Evolutionary conservation across 2,888 invertebrate species (phyloP).

Genomic region (Sesamia inferens): DNA sequence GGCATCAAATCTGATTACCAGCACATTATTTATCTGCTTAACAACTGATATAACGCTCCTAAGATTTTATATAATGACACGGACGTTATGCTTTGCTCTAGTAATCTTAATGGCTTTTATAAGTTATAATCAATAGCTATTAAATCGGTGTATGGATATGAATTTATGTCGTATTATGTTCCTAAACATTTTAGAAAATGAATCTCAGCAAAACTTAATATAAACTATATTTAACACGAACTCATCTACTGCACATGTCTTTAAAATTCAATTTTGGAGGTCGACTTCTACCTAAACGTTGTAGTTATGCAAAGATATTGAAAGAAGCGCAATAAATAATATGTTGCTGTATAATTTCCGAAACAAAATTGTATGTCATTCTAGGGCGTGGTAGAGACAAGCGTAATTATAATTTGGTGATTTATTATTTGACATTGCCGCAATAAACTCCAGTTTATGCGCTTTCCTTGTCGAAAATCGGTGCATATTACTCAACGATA

Average conservation of each 20-base stretch:
- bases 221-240: slow-evolving; percentile 42
- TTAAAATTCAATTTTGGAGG: slow-evolving; percentile 77
- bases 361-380: slow-evolving; percentile 85
- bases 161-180: slow-evolving; percentile 28
- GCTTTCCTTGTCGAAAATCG: slow-evolving; percentile 82
- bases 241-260: slow-evolving; percentile 62
- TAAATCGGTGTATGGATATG: slow-evolving; percentile 27
- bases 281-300: slow-evolving; percentile 78
- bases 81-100: slow-evolving; percentile 52
- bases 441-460: slow-evolving; percentile 76
- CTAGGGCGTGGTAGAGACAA: slow-evolving; percentile 82
- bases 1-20: slow-evolving; percentile 34
- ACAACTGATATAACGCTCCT: slow-evolving; percentile 51
- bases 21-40: slow-evolving; percentile 29
- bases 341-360: slow-evolving; percentile 82
- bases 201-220: slow-evolving; percentile 4
- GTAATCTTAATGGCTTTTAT: slow-evolving; percentile 54
- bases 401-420: slow-evolving; percentile 85
- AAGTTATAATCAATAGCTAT: slow-evolving; percentile 41
- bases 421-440: slow-evolving; percentile 81
- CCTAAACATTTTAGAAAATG: slow-evolving; percentile 19
- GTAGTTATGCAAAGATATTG: slow-evolving; percentile 73
- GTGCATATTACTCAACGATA: slow-evolving; percentile 79
- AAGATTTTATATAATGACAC: slow-evolving; percentile 52
- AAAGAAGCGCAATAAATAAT: slow-evolving; percentile 86